These are phyloP conservation scores for Scytalopus superciliaris DNA, from an alignment of 2,113 vertebrate species.

Conservation along the genomic window DNA sequence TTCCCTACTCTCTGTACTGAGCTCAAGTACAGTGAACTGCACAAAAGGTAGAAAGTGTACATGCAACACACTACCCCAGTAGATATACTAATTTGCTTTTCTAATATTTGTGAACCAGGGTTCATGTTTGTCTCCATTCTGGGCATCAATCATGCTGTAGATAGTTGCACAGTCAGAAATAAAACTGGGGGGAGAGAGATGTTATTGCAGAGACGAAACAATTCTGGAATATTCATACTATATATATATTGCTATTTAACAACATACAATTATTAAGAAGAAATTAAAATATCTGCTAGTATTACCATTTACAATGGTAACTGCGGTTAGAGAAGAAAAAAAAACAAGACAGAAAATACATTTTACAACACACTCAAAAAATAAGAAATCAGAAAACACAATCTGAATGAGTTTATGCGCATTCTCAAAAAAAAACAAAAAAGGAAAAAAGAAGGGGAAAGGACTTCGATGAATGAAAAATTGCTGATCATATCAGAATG, in stretches of 20 bases:
- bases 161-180: background rate
- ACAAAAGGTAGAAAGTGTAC: background rate
- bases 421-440: background rate
- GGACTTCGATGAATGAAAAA: background rate
- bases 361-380: background rate
- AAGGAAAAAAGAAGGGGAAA: background rate
- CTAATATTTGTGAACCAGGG: background rate
- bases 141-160: background rate
- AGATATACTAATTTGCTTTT: background rate
- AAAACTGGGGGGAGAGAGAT: accelerated
- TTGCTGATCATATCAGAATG: background rate
- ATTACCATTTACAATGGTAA: background rate
- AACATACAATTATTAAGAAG: background rate
- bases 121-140: background rate
- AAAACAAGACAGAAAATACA: background rate
- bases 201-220: background rate
- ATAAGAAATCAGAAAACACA: background rate
- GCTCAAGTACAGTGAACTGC: background rate
- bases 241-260: background rate
- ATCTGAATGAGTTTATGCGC: background rate
- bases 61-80: accelerated
- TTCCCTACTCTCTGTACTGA: background rate
- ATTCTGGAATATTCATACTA: background rate
- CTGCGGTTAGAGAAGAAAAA: background rate
- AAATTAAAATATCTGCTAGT: background rate